Evolutionary conservation across 2,888 invertebrate species (phyloP), one percentile per base, ranked within the genome.

Genomic region (Synanthedon formicaeformis): DNA sequence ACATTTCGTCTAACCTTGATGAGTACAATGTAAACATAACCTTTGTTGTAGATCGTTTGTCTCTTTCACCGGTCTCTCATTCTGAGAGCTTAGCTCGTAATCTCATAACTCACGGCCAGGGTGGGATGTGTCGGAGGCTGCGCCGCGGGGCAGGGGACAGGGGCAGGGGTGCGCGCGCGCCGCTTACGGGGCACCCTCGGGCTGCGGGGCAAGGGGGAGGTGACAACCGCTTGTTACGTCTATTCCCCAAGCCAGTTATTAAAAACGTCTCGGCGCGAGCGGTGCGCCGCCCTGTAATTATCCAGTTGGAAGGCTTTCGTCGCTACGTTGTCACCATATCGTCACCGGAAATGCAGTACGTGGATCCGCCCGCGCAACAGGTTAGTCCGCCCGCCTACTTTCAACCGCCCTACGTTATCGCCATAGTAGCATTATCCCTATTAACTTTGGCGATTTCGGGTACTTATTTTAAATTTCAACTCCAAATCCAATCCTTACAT

Each of bases 181-280:
- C 65, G 64, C 63, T 59, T 56, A 55, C 61, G 58, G 57, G 60
- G 60, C 61, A 66, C 59, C 69, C 71, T 66, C 62, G 69, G 67
- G 76, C 73, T 70, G 72, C 60, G 69, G 72, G 66, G 71, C 71
- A 74, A 78, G 83, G 81, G 70, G 74, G 83, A 85, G 82, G 86
- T 81, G 86, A 86, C 86, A 87, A 87, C 87, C 87, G 85, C 86
- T 87, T 78, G 87, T 87, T 87, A 87, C 84, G 79, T 82, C 83
- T 80, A 82, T 78, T 71, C 84, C 74, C 84, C 74, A 87, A 88
- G 88, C 86, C 88, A 88, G 88, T 88, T 88, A 88, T 88, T 88
- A 88, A 88, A 88, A 88, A 88, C 88, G 84, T 88, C 88, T 88
- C 87, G 88, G 76, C 87, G 88, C 78, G 88, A 86, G 75, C 83